Base-by-base conservation (phyloP, 2,888 invertebrate genomes). In the Heliconius erato region DNA sequence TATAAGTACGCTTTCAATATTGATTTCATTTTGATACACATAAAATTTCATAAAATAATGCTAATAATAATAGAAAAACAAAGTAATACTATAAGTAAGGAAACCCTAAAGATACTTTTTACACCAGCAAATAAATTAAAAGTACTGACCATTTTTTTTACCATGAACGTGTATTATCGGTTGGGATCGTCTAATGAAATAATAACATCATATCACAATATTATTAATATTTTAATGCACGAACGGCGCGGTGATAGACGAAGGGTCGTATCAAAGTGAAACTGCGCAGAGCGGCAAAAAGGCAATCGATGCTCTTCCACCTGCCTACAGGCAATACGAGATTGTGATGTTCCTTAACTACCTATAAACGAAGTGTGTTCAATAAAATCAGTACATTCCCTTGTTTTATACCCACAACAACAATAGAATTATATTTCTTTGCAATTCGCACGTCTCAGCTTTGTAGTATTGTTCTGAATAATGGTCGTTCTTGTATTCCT, bases 261-360 rank as follows among this genome's bases (percentile, higher is more conserved):
- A 32, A 23, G 67, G 11, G 16, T 23, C 49, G 67, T 68, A 78
- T 32, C 65, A 14, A 49, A 78, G 68, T 49, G 65, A 28, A 72
- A 67, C 44, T 78, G 78, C 78, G 78, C 78, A 78, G 67, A 78
- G 28, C 78, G 44, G 28, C 78, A 68, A 68, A 78, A 78, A 78
- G 78, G 67, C 78, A 78, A 78, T 78, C 78, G 78, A 78, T 78
- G 78, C 78, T 76, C 11, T 74, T 54, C 65, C 49, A 78, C 78
- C 78, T 78, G 78, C 44, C 78, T 67, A 68, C 26, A 44, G 23
- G 78, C 78, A 68, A 49, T 78, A 19, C 28, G 28, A 26, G 44
- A 28, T 26, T 67, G 78, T 78, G 67, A 78, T 76, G 26, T 19
- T 40, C 35, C 63, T 78, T 68, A 78, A 67, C 49, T 44, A 68